A percentile compares a stretch with the other conserved stretches of the same genome.
phyloP scores from a whole-genome alignment of 2,113 vertebrate species.

The Nycticorax nycticorax region DNA sequence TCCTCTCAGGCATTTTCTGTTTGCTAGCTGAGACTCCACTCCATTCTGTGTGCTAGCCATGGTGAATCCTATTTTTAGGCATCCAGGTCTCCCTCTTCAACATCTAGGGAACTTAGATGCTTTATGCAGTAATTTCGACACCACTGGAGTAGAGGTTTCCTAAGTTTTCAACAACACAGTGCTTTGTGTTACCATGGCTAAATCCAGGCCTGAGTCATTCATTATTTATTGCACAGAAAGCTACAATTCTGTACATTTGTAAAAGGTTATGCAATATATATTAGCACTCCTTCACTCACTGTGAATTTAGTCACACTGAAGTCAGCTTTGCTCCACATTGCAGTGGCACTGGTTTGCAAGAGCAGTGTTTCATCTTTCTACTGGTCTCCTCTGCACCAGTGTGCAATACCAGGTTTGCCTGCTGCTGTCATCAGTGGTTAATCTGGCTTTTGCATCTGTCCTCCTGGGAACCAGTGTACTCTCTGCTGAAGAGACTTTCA shows the following conservation, averaged over 20 bases:
- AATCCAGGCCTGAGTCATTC: neutral
- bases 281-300: neutral
- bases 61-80: neutral
- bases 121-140: neutral
- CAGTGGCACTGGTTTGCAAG: neutral
- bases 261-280: neutral
- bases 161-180: neutral
- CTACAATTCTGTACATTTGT: neutral
- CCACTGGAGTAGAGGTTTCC: neutral
- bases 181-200: neutral
- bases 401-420: neutral
- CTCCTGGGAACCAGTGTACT: fast-evolving
- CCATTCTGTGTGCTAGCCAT: neutral
- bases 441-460: neutral
- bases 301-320: neutral
- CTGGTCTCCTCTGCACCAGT: fast-evolving
- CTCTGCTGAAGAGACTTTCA: neutral
- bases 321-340: neutral
- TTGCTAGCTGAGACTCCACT: neutral
- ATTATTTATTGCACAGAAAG: neutral
- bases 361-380: neutral
- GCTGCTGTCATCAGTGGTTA: neutral
- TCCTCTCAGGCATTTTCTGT: constrained; percentile 1
- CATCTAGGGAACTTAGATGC: neutral
- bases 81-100: neutral